These are phyloP conservation scores for Acrocephalus scirpaceus DNA, from an alignment of 2,797 vertebrate species.

Conservation along the genomic window DNA sequence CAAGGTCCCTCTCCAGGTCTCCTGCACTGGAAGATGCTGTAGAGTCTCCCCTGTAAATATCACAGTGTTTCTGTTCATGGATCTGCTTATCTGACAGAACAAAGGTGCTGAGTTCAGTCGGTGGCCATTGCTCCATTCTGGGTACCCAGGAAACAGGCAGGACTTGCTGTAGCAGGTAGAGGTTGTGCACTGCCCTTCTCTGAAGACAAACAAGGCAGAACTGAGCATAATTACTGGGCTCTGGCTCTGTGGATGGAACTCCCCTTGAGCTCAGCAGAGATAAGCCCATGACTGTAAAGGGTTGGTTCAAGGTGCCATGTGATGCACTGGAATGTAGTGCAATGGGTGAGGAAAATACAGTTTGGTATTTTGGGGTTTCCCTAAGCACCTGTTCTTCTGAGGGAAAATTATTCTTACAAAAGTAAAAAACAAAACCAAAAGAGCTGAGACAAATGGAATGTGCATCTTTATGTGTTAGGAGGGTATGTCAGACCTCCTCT, in stretches of 20 bases:
- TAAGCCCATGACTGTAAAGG: background rate
- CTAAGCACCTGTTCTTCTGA: background rate
- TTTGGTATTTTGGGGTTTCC: background rate
- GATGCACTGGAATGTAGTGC: background rate
- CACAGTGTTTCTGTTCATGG: background rate
- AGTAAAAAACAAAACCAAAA: rapidly evolving
- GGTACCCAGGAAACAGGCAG: background rate
- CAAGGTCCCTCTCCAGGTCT: background rate
- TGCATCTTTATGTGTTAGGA: background rate
- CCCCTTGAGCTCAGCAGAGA: background rate
- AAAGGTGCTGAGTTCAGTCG: background rate
- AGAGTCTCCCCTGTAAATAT: background rate
- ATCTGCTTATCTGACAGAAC: background rate
- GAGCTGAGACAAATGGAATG: background rate
- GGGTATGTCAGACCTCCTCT: background rate
- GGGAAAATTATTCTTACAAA: background rate
- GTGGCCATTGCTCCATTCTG: background rate
- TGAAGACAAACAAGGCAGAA: background rate
- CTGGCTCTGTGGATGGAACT: background rate
- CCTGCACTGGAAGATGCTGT: too few species aligned
- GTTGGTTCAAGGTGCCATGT: background rate
- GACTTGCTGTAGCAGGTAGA: background rate
- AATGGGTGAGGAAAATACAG: rapidly evolving
- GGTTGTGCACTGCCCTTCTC: background rate
- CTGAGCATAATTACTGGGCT: background rate